Percentiles rank a stretch among this genome's conserved stretches.
phyloP scores from a whole-genome alignment of 2,888 invertebrate species.

The Mimachlamys varia region DNA sequence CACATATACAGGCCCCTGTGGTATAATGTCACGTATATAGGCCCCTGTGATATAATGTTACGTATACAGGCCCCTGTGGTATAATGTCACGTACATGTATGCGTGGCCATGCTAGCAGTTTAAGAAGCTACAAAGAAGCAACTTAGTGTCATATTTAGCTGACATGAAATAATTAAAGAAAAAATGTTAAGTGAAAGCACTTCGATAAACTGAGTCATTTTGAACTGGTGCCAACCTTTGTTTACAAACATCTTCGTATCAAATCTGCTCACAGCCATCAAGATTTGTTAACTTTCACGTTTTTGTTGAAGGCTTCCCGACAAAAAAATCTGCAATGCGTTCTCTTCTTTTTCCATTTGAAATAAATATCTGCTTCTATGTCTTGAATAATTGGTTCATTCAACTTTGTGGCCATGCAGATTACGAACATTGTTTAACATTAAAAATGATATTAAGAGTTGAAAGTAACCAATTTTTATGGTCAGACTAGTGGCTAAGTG shows the following conservation, averaged over 20 bases:
- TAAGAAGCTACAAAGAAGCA: constrained; percentile 14
- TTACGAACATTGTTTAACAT: no score
- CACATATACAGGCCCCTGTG: no score
- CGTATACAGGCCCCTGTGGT: not conserved
- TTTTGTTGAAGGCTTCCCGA: no score
- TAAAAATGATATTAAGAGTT: not conserved
- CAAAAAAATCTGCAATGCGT: not conserved
- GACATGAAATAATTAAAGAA: not conserved
- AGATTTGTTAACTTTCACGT: not conserved
- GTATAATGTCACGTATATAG: no score
- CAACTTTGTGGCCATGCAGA: not conserved
- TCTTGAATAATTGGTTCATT: no score
- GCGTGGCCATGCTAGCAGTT: not conserved
- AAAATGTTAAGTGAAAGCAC: constrained; percentile 10
- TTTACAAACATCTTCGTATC: not conserved
- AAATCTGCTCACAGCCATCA: not conserved
- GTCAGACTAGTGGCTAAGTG: not conserved
- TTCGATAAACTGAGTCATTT: constrained; percentile 23
- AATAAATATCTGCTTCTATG: not conserved
- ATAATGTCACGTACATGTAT: no score
- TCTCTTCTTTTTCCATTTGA: not conserved
- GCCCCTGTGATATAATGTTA: no score
- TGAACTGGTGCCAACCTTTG: not conserved
- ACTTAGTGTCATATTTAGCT: constrained; percentile 11
- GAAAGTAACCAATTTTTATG: not conserved